Percentiles rank a stretch among this genome's conserved stretches.
These are phyloP conservation scores for Drosophila aldrichi DNA, from an alignment of 2,888 invertebrate species.

Conservation along the genomic window DNA sequence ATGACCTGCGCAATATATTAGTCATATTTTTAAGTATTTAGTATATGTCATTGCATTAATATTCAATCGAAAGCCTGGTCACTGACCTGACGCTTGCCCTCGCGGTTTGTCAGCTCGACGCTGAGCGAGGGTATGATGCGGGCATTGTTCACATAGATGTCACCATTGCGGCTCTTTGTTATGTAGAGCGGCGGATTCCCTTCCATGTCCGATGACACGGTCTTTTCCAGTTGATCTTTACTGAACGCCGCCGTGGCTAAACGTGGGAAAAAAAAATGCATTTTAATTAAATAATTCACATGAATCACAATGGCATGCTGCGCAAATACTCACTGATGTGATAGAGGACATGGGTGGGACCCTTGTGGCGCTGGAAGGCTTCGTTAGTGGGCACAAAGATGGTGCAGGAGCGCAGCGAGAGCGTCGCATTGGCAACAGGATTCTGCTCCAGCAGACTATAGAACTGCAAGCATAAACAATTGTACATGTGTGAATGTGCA, in stretches of 20 bases:
- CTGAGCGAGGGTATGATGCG: slow-evolving; percentile 90
- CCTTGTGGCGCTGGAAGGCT: slow-evolving; percentile 91
- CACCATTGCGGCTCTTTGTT: slow-evolving; percentile 89
- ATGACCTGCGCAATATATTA: slow-evolving; percentile 88
- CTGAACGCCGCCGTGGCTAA: slow-evolving; percentile 92
- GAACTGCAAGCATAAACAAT: slow-evolving; percentile 87
- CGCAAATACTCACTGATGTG: slow-evolving; percentile 91
- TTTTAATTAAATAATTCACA: slow-evolving; percentile 25
- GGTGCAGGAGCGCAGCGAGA: slow-evolving; percentile 92
- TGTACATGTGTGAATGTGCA: slow-evolving; percentile 4
- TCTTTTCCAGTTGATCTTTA: slow-evolving; percentile 87
- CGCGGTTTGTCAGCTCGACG: slow-evolving; percentile 88
- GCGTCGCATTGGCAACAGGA: slow-evolving; percentile 90
- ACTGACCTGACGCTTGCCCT: slow-evolving; percentile 88
- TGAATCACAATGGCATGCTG: not conserved
- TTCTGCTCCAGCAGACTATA: slow-evolving; percentile 90
- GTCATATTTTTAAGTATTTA: not conserved
- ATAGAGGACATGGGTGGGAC: slow-evolving; percentile 89
- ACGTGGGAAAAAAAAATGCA: slow-evolving; percentile 54
- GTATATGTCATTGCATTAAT: not conserved
- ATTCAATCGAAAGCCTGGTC: not conserved
- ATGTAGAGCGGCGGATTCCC: slow-evolving; percentile 95
- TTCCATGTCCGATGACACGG: slow-evolving; percentile 91
- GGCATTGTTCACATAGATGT: slow-evolving; percentile 95
- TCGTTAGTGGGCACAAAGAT: slow-evolving; percentile 95